phyloP scores from a whole-genome alignment of 2,888 invertebrate genomes.

The Aquatica leii region DNA sequence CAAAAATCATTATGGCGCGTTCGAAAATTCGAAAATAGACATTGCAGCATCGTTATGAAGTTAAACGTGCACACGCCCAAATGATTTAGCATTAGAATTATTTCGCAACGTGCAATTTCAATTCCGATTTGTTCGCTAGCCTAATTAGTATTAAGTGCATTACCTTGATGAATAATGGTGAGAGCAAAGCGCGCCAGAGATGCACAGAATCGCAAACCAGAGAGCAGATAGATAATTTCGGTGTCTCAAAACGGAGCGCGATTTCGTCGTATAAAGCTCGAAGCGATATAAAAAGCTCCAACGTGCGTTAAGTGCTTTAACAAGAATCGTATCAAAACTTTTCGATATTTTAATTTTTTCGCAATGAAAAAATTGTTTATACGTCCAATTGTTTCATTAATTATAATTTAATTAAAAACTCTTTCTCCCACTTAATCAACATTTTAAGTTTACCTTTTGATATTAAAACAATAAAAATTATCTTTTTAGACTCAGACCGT shows the following conservation, averaged over 20 bases:
- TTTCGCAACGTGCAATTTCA: background rate
- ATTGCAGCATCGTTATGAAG: background rate
- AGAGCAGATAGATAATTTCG: background rate
- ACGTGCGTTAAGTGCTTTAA: too few species aligned
- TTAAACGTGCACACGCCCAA: background rate
- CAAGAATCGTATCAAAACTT: too few species aligned
- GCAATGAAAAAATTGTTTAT: too few species aligned
- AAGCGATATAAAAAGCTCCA: too few species aligned
- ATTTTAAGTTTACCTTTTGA: too few species aligned
- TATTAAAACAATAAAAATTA: too few species aligned
- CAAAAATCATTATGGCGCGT: background rate
- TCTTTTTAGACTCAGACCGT: too few species aligned
- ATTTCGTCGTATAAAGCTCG: slow-evolving; percentile 25
- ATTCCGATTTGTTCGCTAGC: background rate
- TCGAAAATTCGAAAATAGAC: background rate
- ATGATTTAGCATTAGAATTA: background rate
- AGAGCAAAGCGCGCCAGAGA: slow-evolving; percentile 11
- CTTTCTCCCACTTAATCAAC: too few species aligned
- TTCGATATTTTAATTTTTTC: too few species aligned
- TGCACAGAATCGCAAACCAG: slow-evolving; percentile 9
- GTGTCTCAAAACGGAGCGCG: slow-evolving; percentile 18
- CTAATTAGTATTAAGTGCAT: background rate
- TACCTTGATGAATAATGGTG: slow-evolving; percentile 18
- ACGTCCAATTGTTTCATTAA: too few species aligned
- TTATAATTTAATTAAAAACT: too few species aligned